Base-by-base conservation (phyloP, 2,888 invertebrate genomes). In the Ptilodon capucinus region DNA sequence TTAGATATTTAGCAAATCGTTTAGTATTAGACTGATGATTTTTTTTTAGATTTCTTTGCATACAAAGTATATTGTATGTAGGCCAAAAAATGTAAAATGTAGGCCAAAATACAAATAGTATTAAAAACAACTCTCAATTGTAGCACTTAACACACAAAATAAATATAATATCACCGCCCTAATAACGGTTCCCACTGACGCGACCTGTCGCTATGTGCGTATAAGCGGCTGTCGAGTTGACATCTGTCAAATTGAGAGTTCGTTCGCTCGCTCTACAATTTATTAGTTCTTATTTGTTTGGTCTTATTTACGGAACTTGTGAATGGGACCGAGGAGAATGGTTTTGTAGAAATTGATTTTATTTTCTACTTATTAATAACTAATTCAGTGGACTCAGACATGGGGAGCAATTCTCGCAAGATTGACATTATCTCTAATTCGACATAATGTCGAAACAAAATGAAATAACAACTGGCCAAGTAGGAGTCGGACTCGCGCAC, bases 191-290 rank as follows among this genome's bases (percentile, higher is more conserved):
- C 54, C 67, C 60, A 68, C 57, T 81, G 81, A 82, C 81, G 76
- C 60, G 60, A 48, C 60, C 66, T 74, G 77, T 80, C 81, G 75
- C 71, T 76, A 64, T 58, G 50, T 51, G 59, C 56, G 64, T 60
- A 56, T 64, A 71, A 64, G 60, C 50, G 49, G 50, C 69, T 77
- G 76, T 79, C 80, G 77, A 69, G 66, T 46, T 84, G 84, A 83
- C 85, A 81, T 76, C 73, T 80, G 81, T 79, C 79, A 77, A 59
- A 65, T 54, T 47, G 58, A 56, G 63, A 48, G 58, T 57, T 46
- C 65, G 67, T 64, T 64, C 54, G 46, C 28, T 48, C 48, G 56
- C 36, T 46, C 36, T 40, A 21, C n/a, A n/a, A n/a, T 21, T 14
- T 39, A 9, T n/a, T 9, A 4, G 41, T 13, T 18, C 34, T 30